phyloP scores from a whole-genome alignment of 2,113 vertebrate species.

The Meleagris gallopavo region DNA sequence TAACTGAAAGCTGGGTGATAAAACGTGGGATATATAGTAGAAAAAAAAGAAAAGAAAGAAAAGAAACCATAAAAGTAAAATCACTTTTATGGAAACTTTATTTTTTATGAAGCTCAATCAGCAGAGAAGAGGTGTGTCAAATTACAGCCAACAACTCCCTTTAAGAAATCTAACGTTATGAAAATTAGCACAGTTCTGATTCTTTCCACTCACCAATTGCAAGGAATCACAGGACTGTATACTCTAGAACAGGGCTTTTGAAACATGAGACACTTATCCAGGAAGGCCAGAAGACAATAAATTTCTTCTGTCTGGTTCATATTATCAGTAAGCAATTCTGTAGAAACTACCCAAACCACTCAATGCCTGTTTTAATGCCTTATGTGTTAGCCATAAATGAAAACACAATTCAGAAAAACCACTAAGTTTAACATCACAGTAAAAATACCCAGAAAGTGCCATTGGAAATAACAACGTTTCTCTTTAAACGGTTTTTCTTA shows the following conservation, averaged over 20 bases:
- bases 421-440: not conserved
- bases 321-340: not conserved
- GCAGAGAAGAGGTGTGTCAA: not conserved
- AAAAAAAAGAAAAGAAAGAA: not conserved
- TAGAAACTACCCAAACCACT: not conserved
- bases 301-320: not conserved
- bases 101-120: fast-evolving
- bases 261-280: not conserved
- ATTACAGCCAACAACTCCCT: not conserved
- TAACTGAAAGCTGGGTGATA: not conserved
- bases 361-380: not conserved
- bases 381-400: not conserved
- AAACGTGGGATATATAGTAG: not conserved
- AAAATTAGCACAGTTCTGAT: not conserved
- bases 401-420: not conserved
- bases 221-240: not conserved
- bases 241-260: not conserved
- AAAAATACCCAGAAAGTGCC: not conserved
- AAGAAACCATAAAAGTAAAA: not conserved
- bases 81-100: not conserved
- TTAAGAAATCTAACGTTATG: not conserved
- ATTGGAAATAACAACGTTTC: fast-evolving
- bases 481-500: fast-evolving
- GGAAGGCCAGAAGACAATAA: not conserved
- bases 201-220: not conserved